These are phyloP conservation scores for Celastrina argiolus DNA, from an alignment of 2,888 invertebrate species.

Conservation along the genomic window DNA sequence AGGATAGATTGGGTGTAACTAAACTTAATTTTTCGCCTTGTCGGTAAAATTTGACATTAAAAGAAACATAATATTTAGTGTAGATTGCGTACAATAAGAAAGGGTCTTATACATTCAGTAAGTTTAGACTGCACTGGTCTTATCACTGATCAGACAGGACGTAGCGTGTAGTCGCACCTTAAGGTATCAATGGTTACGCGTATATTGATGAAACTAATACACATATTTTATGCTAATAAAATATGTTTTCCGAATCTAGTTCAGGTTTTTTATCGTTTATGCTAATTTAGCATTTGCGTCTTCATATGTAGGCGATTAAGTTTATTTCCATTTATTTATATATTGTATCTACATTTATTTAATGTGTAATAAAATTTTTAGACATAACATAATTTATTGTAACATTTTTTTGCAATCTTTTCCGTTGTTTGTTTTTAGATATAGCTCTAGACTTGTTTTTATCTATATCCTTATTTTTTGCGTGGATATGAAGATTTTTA, in stretches of 20 bases:
- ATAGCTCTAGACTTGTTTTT: background rate
- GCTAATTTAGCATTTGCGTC: conserved; percentile 20
- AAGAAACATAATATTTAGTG: too few relatives aligned
- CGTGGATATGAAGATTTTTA: background rate
- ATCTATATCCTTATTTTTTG: background rate
- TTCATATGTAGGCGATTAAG: conserved; percentile 21
- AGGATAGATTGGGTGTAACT: too few relatives aligned
- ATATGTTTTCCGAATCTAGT: conserved; percentile 13
- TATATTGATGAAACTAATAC: conserved; percentile 14
- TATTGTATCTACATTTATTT: conserved; percentile 16
- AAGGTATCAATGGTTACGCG: background rate
- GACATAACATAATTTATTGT: conserved; percentile 4
- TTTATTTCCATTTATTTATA: conserved; percentile 18
- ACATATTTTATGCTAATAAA: conserved; percentile 22
- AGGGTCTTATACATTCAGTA: too few relatives aligned
- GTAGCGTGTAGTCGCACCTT: background rate
- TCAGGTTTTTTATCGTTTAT: conserved; percentile 22
- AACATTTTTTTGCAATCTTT: conserved; percentile 9
- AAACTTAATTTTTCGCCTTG: too few relatives aligned
- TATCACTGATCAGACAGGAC: too few relatives aligned
- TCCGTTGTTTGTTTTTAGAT: background rate
- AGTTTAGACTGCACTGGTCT: too few relatives aligned
- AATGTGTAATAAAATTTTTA: conserved; percentile 14
- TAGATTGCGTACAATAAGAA: too few relatives aligned
- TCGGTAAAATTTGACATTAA: too few relatives aligned